Evolutionary conservation across 2,113 vertebrate species (phyloP), one percentile per base, ranked within the genome.

Genomic region (Manacus vitellinus): DNA sequence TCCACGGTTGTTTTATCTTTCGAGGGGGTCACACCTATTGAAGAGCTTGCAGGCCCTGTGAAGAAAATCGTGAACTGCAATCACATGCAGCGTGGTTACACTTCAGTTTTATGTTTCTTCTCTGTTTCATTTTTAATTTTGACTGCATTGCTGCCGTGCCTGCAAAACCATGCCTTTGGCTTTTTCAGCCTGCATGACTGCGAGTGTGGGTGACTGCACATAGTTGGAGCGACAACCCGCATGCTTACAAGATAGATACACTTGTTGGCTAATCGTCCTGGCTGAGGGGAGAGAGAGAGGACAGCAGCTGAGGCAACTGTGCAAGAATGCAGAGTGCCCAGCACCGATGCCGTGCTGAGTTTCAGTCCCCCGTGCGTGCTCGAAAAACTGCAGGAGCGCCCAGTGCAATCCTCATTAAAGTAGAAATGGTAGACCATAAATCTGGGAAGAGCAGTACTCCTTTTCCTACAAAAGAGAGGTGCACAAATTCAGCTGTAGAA

Each of bases 81-180:
- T 59, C 35, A 37, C 44, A 80, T 19, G 12, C 47, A 25, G 12
- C n/a, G 20, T 8, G 10, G 33, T 24, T 88, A 18, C 2, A 0
- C 80, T 73, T 73, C 61, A 46, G 46, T 83, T 86, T 52, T 74
- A 73, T 51, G 31, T 52, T 87, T 85, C 84, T 77, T 63, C 85
- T n/a, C 81, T 54, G 15, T 14, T 92, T 94, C 46, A 35, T 80
- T 94, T 93, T 96, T 81, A 89, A 81, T 96, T 93, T 77, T 90
- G 68, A 31, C 85, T 89, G 80, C 75, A 52, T 94, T 84, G 71
- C 59, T 92, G 75, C 55, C 82, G 68, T 93, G 88, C 84, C 75
- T 88, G 63, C 59, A 83, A 87, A 91, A 66, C 88, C 88, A 88
- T 47, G 65, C 67, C 82, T 90, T 77, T 86, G 82, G 80, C 93